phyloP scores from a whole-genome alignment of 2,797 vertebrate species.

The Triplophysa bombifrons region DNA sequence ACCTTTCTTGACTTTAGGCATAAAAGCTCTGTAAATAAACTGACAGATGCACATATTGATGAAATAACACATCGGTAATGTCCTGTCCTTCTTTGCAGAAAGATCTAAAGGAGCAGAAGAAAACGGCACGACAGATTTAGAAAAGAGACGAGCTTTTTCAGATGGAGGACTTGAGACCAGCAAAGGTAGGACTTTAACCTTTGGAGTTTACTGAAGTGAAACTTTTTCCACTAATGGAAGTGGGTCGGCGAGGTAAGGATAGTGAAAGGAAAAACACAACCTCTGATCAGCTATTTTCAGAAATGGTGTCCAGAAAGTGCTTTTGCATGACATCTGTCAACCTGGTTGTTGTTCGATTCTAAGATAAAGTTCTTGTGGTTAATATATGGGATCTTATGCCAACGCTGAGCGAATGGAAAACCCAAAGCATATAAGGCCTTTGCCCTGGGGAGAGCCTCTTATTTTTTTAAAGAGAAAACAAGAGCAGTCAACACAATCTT shows the following conservation, averaged over 20 bases:
- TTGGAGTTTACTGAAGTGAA: conserved; percentile 4
- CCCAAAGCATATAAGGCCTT: too few species aligned
- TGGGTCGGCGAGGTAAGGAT: neutral
- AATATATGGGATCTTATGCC: too few species aligned
- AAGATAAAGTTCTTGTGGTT: too few species aligned
- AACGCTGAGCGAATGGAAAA: too few species aligned
- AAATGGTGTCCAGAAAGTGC: too few species aligned
- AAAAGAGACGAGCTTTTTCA: conserved; percentile 30
- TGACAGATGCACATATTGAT: neutral
- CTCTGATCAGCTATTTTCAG: too few species aligned
- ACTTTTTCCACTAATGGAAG: neutral
- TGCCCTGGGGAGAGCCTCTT: too few species aligned
- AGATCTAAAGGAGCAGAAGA: conserved; percentile 8
- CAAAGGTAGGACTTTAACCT: conserved; percentile 9
- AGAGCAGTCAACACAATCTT: too few species aligned
- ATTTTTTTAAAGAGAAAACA: too few species aligned
- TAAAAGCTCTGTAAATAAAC: neutral
- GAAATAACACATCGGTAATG: neutral
- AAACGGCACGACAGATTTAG: neutral
- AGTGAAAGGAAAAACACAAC: neutral
- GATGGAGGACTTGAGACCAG: conserved; percentile 22
- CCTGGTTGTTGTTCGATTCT: too few species aligned
- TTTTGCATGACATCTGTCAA: too few species aligned
- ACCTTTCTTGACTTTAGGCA: conserved; percentile 9
- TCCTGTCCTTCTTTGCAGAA: neutral